Evolutionary conservation across 2,797 vertebrate species (phyloP), one percentile per base, ranked within the genome.

Genomic region (Sibirionetta formosa): DNA sequence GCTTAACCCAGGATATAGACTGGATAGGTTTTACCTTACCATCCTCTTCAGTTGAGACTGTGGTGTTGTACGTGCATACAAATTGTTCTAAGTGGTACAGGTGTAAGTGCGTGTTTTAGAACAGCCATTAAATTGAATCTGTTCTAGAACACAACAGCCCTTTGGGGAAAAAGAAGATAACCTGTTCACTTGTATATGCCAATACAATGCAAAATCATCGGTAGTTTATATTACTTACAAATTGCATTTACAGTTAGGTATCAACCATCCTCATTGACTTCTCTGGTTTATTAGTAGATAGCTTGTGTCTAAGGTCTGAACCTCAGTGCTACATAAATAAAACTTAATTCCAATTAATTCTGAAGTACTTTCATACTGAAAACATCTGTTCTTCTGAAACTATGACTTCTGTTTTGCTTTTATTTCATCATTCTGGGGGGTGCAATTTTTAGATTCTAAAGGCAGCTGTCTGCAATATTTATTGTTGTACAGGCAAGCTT

Each of bases 261-360:
- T 63, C 42, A 24, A 4, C 54, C 65, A 3, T 60, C 19, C 15
- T 82, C 9, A 22, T 23, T 0, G 0, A 64, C 14, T 87, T 68
- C 2, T 65, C 33, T 88, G 35, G 33, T 44, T 48, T 33, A 31
- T 4, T 54, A 58, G 11, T 53, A 57, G 17, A 19, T 72, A 77
- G 36, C 20, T 31, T 63, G 16, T 44, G 14, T 78, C 18, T 77
- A 20, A 83, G 31, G 31, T 58, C 22, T 58, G 42, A 90, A 44
- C 9, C 17, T 42, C 35, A 65, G 23, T 44, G 29, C 38, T 68
- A 7, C 17, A 31, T 76, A 76, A 65, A 44, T 33, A 64, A 27
- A 10, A 31, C 14, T 64, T 73, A 22, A n/a, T 80, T 88, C 46
- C 27, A 70, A 36, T 16, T 60, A 48, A 48, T 65, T 61, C 33